phyloP scores from a whole-genome alignment of 2,888 invertebrate genomes.

The Tachina fera region DNA sequence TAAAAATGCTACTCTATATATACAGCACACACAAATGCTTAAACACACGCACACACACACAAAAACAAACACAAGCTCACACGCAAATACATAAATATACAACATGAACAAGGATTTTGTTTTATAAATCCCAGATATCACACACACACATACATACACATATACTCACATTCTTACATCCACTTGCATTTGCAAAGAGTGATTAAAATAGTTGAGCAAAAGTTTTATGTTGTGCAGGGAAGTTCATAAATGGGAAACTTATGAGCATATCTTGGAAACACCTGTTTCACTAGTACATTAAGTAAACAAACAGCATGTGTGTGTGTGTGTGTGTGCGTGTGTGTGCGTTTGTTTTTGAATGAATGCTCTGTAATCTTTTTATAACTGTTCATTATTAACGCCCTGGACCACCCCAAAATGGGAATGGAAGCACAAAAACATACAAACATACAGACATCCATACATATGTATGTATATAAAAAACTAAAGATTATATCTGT shows the following conservation, averaged over 20 bases:
- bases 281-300: slow-evolving; percentile 59
- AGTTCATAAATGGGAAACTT: slow-evolving; percentile 61
- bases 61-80: not conserved
- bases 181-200: not conserved
- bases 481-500: slow-evolving; percentile 61
- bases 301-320: slow-evolving; percentile 8
- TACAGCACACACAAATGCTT: not conserved
- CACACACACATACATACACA: not conserved
- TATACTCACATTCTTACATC: not conserved
- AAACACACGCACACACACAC: not conserved
- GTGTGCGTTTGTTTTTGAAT: slow-evolving; percentile 6
- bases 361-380: slow-evolving; percentile 25
- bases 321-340: not conserved
- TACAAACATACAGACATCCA: too few relatives aligned
- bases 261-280: slow-evolving; percentile 56
- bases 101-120: not conserved
- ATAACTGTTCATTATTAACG: slow-evolving; percentile 55
- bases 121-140: slow-evolving; percentile 33
- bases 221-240: slow-evolving; percentile 38
- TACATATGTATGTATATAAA: slow-evolving; percentile 1
- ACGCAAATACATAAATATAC: not conserved
- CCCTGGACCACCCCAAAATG: slow-evolving; percentile 21
- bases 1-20: slow-evolving; percentile 51
- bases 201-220: slow-evolving; percentile 50
- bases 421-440: slow-evolving; percentile 10